Evolutionary conservation across 2,888 invertebrate genomes (phyloP).

Genomic region (Pristionchus japonicus): DNA sequence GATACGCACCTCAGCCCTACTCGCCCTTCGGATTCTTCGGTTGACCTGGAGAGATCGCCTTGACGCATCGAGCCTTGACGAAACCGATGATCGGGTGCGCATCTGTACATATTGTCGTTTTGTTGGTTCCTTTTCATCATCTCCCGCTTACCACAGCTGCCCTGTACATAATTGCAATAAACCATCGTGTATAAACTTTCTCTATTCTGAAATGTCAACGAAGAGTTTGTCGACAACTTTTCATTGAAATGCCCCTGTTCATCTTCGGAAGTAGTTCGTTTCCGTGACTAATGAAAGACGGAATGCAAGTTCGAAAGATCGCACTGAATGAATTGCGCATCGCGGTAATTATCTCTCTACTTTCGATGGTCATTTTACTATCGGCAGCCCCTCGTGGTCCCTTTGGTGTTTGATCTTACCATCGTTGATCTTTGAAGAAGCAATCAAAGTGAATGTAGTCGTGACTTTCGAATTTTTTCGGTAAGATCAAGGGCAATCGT

Average conservation of each 20-base stretch:
- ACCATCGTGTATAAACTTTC: no score
- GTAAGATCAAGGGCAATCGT: not conserved
- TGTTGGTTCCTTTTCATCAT: no score
- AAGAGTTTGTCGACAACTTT: no score
- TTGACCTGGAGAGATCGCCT: not conserved
- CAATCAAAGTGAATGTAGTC: not conserved
- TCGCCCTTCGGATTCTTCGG: not conserved
- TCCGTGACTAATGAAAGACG: not conserved
- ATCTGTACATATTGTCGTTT: no score
- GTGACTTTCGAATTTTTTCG: not conserved
- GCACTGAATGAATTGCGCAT: not conserved
- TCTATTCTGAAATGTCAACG: no score
- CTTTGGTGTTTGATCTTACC: not conserved
- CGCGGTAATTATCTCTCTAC: not conserved
- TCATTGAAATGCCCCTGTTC: no score
- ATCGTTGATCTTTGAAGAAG: constrained; percentile 2
- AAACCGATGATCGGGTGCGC: no score
- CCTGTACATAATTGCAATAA: no score
- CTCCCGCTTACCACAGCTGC: no score
- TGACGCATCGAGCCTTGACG: no score
- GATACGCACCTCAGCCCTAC: not conserved
- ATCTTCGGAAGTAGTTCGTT: not conserved
- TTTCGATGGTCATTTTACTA: not conserved
- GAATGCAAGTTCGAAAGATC: constrained; percentile 10
- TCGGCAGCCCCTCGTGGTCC: not conserved